A percentile compares a stretch with the other conserved stretches of the same genome.
Conservation (phyloP, 2,888 invertebrate genomes). For the Cynaeus angustus region DNA sequence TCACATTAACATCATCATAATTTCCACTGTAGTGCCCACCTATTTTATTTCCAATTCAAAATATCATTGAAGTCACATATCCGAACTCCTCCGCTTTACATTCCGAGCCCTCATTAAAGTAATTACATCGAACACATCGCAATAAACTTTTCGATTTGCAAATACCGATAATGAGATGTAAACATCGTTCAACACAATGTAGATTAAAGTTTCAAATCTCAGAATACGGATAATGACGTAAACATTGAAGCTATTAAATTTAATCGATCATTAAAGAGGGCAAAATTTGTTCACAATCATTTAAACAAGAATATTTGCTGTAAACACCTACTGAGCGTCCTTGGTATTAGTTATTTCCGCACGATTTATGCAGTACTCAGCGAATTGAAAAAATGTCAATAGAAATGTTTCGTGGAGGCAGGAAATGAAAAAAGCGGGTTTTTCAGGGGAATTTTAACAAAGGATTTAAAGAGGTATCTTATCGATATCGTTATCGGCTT, state of each 20-base stretch:
- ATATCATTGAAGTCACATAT: too few species aligned
- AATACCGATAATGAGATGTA: slow-evolving; percentile 2
- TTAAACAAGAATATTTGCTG: not conserved
- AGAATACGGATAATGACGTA: not conserved
- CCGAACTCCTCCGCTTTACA: too few species aligned
- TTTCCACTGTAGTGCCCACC: too few species aligned
- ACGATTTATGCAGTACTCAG: slow-evolving; percentile 17
- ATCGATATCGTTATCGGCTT: too few species aligned
- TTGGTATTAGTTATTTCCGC: slow-evolving; percentile 31
- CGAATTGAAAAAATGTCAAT: slow-evolving; percentile 19
- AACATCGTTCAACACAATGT: too few species aligned
- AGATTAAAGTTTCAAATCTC: not conserved
- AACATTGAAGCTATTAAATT: not conserved
- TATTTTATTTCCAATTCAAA: too few species aligned
- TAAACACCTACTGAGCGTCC: slow-evolving; percentile 37
- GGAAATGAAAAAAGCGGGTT: slow-evolving; percentile 20
- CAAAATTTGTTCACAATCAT: not conserved
- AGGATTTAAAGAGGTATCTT: too few species aligned
- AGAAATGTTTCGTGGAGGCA: slow-evolving; percentile 1
- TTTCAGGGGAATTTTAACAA: not conserved
- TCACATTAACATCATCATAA: too few species aligned
- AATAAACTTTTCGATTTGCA: not conserved
- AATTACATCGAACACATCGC: too few species aligned
- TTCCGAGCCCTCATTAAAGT: too few species aligned
- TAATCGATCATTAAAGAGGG: not conserved